Conservation (phyloP, 2,113 vertebrate genomes). For the Eclectus roratus region DNA sequence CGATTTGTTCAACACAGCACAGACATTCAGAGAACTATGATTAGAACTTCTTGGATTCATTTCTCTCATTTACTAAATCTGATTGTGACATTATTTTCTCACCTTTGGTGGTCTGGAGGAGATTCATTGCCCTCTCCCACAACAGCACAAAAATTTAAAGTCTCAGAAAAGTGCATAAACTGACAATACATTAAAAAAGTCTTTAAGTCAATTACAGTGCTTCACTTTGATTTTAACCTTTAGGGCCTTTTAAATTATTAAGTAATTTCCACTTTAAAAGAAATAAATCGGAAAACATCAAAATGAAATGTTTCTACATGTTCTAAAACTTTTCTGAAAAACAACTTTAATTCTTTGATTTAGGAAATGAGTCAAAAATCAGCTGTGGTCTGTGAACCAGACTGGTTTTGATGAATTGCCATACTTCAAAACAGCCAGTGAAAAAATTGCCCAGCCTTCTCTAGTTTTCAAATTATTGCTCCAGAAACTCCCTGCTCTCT, state of each 20-base stretch:
- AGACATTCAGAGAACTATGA: neutral
- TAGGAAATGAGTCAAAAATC: neutral
- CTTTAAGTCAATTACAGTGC: neutral
- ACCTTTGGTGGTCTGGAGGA: neutral
- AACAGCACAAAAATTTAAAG: neutral
- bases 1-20: neutral
- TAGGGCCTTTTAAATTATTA: neutral
- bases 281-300: neutral
- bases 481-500: neutral
- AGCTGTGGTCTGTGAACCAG: neutral
- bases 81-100: neutral
- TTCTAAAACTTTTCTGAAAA: neutral
- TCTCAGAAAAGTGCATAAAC: neutral
- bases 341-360: neutral
- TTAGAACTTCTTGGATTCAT: neutral
- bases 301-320: neutral
- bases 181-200: neutral
- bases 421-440: neutral
- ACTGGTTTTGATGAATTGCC: neutral
- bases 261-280: neutral
- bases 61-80: neutral
- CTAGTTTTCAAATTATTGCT: neutral
- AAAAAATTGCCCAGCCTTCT: neutral
- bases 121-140: neutral
- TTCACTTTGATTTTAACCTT: conserved; percentile 29